Percentiles rank a stretch among this genome's conserved stretches.
Evolutionary conservation across 1,140 invertebrate species (phyloP).

Genomic region (Rhynchophorus ferrugineus): DNA sequence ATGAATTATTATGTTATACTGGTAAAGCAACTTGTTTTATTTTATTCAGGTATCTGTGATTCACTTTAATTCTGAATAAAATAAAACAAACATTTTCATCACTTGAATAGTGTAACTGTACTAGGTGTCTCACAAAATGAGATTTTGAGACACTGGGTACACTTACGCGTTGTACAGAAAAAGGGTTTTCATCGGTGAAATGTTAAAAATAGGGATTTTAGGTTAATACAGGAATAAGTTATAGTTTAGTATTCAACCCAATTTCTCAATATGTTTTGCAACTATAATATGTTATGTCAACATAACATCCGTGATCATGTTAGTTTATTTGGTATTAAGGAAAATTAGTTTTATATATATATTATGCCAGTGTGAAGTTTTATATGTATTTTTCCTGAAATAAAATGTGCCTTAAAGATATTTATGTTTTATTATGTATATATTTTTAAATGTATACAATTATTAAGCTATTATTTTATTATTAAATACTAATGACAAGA

Average conservation of each 20-base stretch:
- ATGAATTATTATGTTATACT: no score
- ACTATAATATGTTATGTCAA: not conserved
- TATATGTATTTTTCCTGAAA: not conserved
- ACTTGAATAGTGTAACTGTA: no score
- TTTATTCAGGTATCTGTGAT: no score
- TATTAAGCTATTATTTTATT: not conserved
- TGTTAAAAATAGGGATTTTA: not conserved
- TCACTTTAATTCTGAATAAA: no score
- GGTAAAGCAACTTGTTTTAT: no score
- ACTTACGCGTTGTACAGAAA: constrained; percentile 11
- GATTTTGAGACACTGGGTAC: constrained; percentile 13
- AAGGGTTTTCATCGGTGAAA: constrained; percentile 5
- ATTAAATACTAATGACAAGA: no score
- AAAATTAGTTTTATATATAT: not conserved
- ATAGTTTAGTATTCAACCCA: no score
- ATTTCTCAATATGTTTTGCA: not conserved
- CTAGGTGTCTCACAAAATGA: constrained; percentile 2
- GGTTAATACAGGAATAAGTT: no score
- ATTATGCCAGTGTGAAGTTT: not conserved
- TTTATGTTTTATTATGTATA: not conserved
- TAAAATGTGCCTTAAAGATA: not conserved
- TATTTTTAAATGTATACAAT: not conserved
- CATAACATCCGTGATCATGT: not conserved
- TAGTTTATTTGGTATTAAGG: not conserved
- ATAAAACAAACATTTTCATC: no score